phyloP scores from a whole-genome alignment of 2,797 vertebrate genomes.

The Ataeniobius toweri region DNA sequence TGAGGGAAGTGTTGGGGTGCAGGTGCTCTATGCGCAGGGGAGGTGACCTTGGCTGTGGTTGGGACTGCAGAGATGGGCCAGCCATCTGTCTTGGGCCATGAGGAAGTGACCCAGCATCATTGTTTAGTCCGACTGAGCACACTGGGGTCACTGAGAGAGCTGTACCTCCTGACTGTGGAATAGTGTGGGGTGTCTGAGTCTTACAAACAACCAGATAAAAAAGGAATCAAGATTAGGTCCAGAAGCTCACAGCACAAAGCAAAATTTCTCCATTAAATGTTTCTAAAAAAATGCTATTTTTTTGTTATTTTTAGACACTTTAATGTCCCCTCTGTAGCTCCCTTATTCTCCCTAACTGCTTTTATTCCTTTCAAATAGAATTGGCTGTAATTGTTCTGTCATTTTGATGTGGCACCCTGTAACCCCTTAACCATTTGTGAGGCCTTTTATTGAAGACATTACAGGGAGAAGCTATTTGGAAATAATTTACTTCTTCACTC shows the following conservation, averaged over 20 bases:
- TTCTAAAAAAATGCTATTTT: conserved; percentile 32
- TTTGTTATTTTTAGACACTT: conserved; percentile 50
- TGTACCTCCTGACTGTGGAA: conserved; percentile 60
- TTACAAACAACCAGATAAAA: conserved; percentile 32
- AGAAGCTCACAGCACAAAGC: conserved; percentile 47
- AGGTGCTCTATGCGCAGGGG: conserved; percentile 65
- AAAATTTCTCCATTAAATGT: conserved; percentile 22
- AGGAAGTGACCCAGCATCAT: conserved; percentile 78
- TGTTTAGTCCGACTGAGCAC: conserved; percentile 74
- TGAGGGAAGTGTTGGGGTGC: conserved; percentile 70
- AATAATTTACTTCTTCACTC: conserved; percentile 53
- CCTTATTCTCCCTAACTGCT: conserved; percentile 22
- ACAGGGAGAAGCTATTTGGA: conserved; percentile 52
- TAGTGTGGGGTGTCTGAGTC: conserved; percentile 42
- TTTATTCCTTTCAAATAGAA: conserved; percentile 38
- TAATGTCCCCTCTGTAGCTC: conserved; percentile 28
- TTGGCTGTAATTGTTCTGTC: conserved; percentile 65
- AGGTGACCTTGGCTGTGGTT: conserved; percentile 81
- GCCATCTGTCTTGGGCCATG: conserved; percentile 81
- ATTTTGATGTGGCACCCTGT: conserved; percentile 59
- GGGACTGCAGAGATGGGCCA: conserved; percentile 58
- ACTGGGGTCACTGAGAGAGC: conserved; percentile 68
- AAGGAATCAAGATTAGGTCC: conserved; percentile 44
- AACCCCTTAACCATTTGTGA: conserved; percentile 65
- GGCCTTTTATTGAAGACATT: conserved; percentile 63